These are phyloP conservation scores for Martes martes DNA, from an alignment of 2,113 vertebrate genomes.

Conservation along the genomic window DNA sequence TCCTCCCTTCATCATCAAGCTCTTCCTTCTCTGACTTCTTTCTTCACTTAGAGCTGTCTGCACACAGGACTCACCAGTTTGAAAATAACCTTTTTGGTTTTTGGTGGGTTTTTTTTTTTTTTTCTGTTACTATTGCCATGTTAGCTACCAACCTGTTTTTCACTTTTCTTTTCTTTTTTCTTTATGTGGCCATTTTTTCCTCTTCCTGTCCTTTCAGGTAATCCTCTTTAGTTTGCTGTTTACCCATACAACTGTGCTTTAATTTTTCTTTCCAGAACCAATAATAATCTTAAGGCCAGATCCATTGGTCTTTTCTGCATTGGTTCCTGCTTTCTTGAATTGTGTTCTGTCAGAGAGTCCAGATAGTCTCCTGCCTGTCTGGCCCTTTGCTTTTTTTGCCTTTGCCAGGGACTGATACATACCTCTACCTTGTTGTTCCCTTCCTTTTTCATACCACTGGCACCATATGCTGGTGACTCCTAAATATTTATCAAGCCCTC, in stretches of 20 bases:
- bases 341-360: neutral
- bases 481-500: neutral
- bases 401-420: neutral
- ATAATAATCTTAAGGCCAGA: neutral
- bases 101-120: neutral
- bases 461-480: neutral
- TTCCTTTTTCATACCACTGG: neutral
- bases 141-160: neutral
- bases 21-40: neutral
- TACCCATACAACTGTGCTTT: neutral
- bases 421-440: neutral
- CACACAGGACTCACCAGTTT: neutral
- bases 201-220: neutral
- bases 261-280: neutral
- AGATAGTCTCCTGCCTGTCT: neutral
- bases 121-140: neutral
- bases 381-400: neutral
- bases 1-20: neutral
- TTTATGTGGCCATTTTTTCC: neutral
- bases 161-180: neutral
- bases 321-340: constrained; percentile 15
- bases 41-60: neutral
- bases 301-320: neutral
- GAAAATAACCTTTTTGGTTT: neutral
- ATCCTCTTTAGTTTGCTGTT: neutral